Evolutionary conservation across 2,888 invertebrate genomes (phyloP), one percentile per base, ranked within the genome.

Genomic region (Limnephilus lunatus): DNA sequence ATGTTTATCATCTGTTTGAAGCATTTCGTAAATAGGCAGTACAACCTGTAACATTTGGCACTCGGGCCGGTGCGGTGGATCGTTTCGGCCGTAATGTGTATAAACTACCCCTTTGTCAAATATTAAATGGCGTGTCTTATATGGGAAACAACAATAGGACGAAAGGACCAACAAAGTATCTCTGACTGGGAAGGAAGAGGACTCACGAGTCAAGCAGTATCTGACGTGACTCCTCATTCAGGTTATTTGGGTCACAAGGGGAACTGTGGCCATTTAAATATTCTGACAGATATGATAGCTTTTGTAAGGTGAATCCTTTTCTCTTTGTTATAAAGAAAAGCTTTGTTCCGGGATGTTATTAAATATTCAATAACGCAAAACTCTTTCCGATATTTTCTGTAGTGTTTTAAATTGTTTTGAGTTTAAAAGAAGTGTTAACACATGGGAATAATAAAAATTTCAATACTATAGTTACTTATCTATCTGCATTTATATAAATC

Each of bases 41-140:
- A 32, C 83, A 83, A 83, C 35, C 31, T 35, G 88, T 31, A 88
- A 88, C 88, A 88, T 88, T 88, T 88, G 88, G 88, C 88, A 88
- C 88, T 68, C 88, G 88, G 53, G 53, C 14, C 19, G 53, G 25
- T n/a, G n/a, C 19, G 53, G 25, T n/a, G n/a, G 86, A 44, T 39
- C 39, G 39, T 39, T 2, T n/a, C 44, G 39, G 39, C 35, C 44
- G 39, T 48, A 85, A n/a, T 39, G 44, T n/a, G 85, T 53, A 31
- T 32, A 80, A 68, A 31, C 53, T 30, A 35, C 68, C 53, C 88
- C 80, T 88, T 80, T 88, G 88, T 88, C 88, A 88, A 88, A 88
- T 68, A 80, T 68, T n/a, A 68, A 88, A 32, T 68, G 31, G n/a
- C 88, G 32, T 32, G 68, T 68, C 31, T 88, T 80, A 25, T 7